Percentiles rank a stretch among this genome's conserved stretches.
These are phyloP conservation scores for Zaprionus gabonicus DNA, from an alignment of 1,140 invertebrate species.

Conservation along the genomic window DNA sequence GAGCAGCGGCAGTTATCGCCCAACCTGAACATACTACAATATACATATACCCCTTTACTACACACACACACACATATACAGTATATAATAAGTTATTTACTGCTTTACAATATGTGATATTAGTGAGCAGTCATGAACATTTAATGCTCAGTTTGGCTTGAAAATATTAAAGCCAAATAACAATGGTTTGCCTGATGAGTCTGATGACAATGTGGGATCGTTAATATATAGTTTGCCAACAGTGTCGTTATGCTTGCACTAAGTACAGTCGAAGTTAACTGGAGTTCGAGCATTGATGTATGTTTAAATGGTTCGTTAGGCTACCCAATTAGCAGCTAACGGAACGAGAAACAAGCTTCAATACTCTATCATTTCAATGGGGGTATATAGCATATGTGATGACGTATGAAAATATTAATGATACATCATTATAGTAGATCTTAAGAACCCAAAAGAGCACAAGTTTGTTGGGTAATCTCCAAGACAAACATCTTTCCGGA, in stretches of 20 bases:
- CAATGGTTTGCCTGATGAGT: not conserved
- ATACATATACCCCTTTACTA: not conserved
- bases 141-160: slow-evolving; percentile 57
- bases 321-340: slow-evolving; percentile 20
- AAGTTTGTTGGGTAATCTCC: too few relatives aligned
- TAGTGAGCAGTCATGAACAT: slow-evolving; percentile 24
- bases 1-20: not conserved
- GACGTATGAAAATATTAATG: too few relatives aligned
- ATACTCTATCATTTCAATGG: not conserved
- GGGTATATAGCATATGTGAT: not conserved
- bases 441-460: too few relatives aligned
- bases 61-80: not conserved
- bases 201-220: not conserved
- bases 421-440: too few relatives aligned
- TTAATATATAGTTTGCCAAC: not conserved
- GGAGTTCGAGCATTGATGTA: slow-evolving; percentile 36
- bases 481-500: too few relatives aligned
- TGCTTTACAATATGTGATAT: slow-evolving; percentile 17
- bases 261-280: slow-evolving; percentile 21
- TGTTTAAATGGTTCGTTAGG: slow-evolving; percentile 60
- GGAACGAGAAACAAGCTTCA: not conserved
- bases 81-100: not conserved
- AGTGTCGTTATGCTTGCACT: not conserved
- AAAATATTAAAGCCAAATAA: slow-evolving; percentile 42
- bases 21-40: not conserved